Evolutionary conservation across 2,797 vertebrate species (phyloP).

Genomic region (Liparis tanakae): DNA sequence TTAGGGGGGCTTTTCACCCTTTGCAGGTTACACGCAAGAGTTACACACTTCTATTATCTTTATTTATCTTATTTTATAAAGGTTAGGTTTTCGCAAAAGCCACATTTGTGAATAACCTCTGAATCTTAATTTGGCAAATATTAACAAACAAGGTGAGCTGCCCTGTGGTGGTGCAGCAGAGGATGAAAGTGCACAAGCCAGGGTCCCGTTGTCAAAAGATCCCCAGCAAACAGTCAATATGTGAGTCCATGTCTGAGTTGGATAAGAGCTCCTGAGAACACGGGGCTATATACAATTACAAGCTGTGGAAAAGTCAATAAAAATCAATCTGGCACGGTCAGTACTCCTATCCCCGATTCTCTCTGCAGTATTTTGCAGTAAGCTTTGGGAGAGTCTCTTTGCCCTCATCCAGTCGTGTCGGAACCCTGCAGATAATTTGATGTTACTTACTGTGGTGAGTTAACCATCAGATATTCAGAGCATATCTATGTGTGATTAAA

Average conservation of each 20-base stretch:
- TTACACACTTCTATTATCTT: neutral
- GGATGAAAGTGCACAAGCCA: conserved; percentile 42
- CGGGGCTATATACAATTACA: conserved; percentile 52
- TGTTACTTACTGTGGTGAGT: neutral
- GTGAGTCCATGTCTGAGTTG: conserved; percentile 54
- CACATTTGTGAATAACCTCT: neutral
- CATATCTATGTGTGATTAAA: neutral
- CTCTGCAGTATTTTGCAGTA: conserved; percentile 8
- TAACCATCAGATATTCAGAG: conserved; percentile 6
- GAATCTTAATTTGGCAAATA: conserved; percentile 3
- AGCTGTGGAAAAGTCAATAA: conserved; percentile 62
- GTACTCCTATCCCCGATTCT: conserved; percentile 15
- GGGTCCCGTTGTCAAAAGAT: conserved; percentile 30
- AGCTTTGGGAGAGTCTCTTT: conserved; percentile 8
- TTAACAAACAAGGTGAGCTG: conserved; percentile 3
- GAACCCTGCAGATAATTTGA: neutral
- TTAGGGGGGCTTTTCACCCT: neutral
- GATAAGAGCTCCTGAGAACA: conserved; percentile 52
- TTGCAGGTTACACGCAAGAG: neutral
- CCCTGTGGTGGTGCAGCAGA: conserved; percentile 24
- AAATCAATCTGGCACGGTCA: conserved; percentile 53
- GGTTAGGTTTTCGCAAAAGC: neutral
- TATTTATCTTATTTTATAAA: neutral
- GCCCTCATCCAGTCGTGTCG: neutral
- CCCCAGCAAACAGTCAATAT: conserved; percentile 29